Percentiles rank a stretch among this genome's conserved stretches.
These are phyloP conservation scores for Euphydryas editha DNA, from an alignment of 2,888 invertebrate genomes.

Conservation along the genomic window DNA sequence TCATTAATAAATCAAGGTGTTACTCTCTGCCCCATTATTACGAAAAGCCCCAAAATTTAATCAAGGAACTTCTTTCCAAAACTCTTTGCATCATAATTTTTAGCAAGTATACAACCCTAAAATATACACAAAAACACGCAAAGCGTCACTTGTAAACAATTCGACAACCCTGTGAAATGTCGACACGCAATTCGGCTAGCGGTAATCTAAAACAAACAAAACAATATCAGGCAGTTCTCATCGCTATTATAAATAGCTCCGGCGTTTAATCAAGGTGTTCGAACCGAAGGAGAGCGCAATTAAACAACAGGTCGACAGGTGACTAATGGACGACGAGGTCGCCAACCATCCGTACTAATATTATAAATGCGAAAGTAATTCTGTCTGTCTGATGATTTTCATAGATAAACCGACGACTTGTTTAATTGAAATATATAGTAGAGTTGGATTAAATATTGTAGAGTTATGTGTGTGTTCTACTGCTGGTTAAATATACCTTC, in stretches of 20 bases:
- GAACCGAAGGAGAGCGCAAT: slow-evolving; percentile 56
- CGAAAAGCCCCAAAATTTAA: no score
- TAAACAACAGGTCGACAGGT: slow-evolving; percentile 76
- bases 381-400: neutral
- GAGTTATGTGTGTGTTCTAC: no score
- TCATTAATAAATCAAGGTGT: no score
- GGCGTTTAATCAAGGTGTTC: slow-evolving; percentile 75
- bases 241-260: slow-evolving; percentile 58
- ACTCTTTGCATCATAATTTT: no score
- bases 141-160: neutral
- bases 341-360: slow-evolving; percentile 26
- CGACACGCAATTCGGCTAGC: neutral
- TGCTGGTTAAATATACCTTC: no score
- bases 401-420: neutral
- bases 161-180: neutral
- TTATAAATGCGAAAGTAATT: neutral
- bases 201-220: slow-evolving; percentile 29
- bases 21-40: no score
- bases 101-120: no score
- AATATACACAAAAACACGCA: no score
- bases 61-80: no score
- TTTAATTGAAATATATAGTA: no score
- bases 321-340: slow-evolving; percentile 68
- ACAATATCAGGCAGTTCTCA: slow-evolving; percentile 40
- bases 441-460: no score